Percentiles rank a stretch among this genome's conserved stretches.
Conservation (phyloP, 2,797 vertebrate species). For the Rhinophrynus dorsalis region DNA sequence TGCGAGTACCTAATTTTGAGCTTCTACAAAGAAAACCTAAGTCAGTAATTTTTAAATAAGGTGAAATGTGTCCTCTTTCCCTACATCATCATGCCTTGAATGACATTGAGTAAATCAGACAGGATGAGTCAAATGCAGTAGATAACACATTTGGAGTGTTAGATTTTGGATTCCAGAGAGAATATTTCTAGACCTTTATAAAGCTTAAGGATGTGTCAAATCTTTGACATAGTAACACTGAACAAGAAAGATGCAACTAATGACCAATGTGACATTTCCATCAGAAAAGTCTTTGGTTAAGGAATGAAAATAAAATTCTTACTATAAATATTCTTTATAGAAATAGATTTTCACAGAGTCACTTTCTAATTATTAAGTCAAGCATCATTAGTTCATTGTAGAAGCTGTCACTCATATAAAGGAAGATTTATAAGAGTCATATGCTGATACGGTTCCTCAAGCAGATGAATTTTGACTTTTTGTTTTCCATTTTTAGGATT, state of each 20-base stretch:
- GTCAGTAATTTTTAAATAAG: slow-evolving; percentile 45
- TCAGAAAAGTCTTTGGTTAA: neutral
- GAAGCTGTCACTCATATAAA: neutral
- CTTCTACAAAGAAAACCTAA: slow-evolving; percentile 16
- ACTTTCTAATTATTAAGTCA: neutral
- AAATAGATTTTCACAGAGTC: neutral
- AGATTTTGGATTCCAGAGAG: slow-evolving; percentile 27
- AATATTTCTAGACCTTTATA: slow-evolving; percentile 37
- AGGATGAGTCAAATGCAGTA: slow-evolving; percentile 36
- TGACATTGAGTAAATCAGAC: slow-evolving; percentile 43
- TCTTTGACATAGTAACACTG: slow-evolving; percentile 17
- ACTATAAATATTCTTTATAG: neutral
- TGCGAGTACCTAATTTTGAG: slow-evolving; percentile 36
- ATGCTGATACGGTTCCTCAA: too few relatives aligned
- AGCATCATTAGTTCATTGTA: neutral
- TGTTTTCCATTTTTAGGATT: too few relatives aligned
- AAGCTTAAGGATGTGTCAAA: slow-evolving; percentile 16
- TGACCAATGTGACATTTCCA: slow-evolving; percentile 17
- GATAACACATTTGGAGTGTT: slow-evolving; percentile 44
- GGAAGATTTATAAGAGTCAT: neutral
- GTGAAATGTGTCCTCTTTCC: slow-evolving; percentile 40
- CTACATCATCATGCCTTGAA: slow-evolving; percentile 29
- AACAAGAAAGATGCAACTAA: slow-evolving; percentile 17
- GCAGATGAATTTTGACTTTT: too few relatives aligned
- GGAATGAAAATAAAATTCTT: neutral